A percentile compares a stretch with the other conserved stretches of the same genome.
Evolutionary conservation across 2,797 vertebrate species (phyloP).

Genomic region (Hippoglossus hippoglossus): DNA sequence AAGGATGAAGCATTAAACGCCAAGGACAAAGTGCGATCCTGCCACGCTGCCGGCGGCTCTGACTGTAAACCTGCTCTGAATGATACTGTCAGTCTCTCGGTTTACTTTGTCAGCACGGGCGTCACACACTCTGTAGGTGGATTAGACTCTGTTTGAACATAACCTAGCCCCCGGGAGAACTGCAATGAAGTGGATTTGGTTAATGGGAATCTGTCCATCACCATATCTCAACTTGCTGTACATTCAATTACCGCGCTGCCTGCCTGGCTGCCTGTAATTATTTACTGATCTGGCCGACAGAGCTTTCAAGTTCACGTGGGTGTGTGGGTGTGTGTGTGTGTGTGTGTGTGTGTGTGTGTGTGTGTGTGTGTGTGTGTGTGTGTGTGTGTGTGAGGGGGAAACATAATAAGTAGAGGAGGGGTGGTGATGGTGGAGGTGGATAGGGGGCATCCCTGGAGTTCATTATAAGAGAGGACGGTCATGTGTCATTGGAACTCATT

Average conservation of each 20-base stretch:
- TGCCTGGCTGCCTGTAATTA: constrained; percentile 83
- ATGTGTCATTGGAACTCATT: constrained; percentile 76
- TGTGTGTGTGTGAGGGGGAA: constrained; percentile 28
- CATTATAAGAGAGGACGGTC: constrained; percentile 75
- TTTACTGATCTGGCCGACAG: constrained; percentile 84
- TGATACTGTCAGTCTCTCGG: constrained; percentile 47
- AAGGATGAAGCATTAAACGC: constrained; percentile 16
- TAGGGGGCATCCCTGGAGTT: constrained; percentile 51
- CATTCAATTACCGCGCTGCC: constrained; percentile 71
- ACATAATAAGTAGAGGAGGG: constrained; percentile 35
- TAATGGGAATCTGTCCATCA: constrained; percentile 79
- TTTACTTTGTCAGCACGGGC: constrained; percentile 45
- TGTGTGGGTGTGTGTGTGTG: constrained; percentile 15
- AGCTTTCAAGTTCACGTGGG: constrained; percentile 83
- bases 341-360: background rate
- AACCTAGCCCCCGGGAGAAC: constrained; percentile 57
- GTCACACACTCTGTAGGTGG: constrained; percentile 52
- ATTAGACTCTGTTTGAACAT: constrained; percentile 70
- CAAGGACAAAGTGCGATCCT: background rate
- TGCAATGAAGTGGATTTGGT: constrained; percentile 69
- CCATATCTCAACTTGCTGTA: constrained; percentile 66
- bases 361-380: background rate
- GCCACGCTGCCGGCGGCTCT: constrained; percentile 12
- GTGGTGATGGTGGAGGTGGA: constrained; percentile 20
- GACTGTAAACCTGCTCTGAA: constrained; percentile 32